Base-by-base conservation (phyloP, 2,113 vertebrate genomes). In the Toxotes jaculatrix region DNA sequence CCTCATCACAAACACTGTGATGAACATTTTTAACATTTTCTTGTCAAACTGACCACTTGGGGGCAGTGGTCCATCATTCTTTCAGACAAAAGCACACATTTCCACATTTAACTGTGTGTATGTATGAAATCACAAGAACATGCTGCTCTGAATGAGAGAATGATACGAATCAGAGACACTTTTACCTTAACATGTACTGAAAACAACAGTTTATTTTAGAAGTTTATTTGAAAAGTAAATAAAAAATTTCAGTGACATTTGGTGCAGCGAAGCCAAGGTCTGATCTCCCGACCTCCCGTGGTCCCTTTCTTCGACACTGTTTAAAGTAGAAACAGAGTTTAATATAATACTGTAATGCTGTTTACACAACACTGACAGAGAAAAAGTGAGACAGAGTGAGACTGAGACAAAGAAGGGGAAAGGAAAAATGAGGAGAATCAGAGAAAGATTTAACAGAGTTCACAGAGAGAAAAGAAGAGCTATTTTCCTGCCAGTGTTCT, bases 1-100 rank as follows among this genome's bases (percentile, higher is more conserved):
- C 23, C 0, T 23, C 3, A 23, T 63, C 17, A 76, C 79, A 79
- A 8, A 12, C 5, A n/a, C 36, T 55, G 4, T 43, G n/a, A 19
- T 23, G 0, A 57, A 2, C 1, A 1, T 4, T 10, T 13, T 42
- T 31, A 5, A 40, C n/a, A 7, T 11, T 0, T 60, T 55, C 11
- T 57, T 11, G 0, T 17, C 17, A 56, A 23, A n/a, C 1, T 57
- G 32, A 80, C 78, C 82, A 74, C 59, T n/a, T 21, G 63, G 49
- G 2, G 77, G 57, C 7, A 21, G 40, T 68, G 38, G 2, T 34
- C 14, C 36, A 12, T 36, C 3, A 27, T 23, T n/a, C 3, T 34
- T 61, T 10, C 10, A 23, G 2, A 43, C 23, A 12, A 0, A 59
- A 19, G 32, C 79, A 59, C 38, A 36, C 27, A 63, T n/a, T 38